Base-by-base conservation (phyloP, 2,113 vertebrate species). In the Alethe castanea region DNA sequence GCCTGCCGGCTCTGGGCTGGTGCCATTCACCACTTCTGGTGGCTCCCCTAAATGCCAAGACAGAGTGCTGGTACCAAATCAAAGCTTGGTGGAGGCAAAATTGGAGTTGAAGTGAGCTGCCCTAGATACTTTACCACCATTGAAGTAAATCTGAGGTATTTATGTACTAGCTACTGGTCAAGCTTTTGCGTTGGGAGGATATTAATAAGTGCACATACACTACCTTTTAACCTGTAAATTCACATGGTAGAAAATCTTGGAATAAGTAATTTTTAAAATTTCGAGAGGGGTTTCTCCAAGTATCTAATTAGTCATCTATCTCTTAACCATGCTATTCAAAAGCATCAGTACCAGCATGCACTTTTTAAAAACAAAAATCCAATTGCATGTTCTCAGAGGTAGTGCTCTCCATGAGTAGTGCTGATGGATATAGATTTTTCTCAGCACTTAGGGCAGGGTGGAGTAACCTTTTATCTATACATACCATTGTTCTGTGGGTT, bases 351-450 rank as follows among this genome's bases (percentile, higher is more conserved):
- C 14, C 28, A 42, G 33, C 0, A 0, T 2, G 4, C 48, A 40
- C 57, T 12, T 80, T 81, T 52, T 50, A 54, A 76, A 86, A 52
- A 29, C 50, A n/a, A 54, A 77, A 74, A 79, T 24, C 40, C 24
- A 6, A 4, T 64, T 77, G 10, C 6, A 4, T 44, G 4, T 28
- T 81, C 33, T 47, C 36, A 0, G 1, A 45, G 5, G 38, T 14
- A 56, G n/a, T 11, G 11, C 12, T 54, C 13, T 79, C 35, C 16
- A 11, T 25, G 47, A 74, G 36, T 29, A 25, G 4, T 40, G 36
- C 19, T 77, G 91, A 42, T 60, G 42, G 59, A 40, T 87, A 40
- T 11, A n/a, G 44, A 31, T 70, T 76, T 76, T 29, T 62, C 47
- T 82, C 56, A 64, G 54, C 14, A 35, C 36, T n/a, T 20, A 40